These are phyloP conservation scores for Turritopsis dohrnii DNA, from an alignment of 30 jellyfish, hydroid and myxozoan species.

Conservation along the genomic window DNA sequence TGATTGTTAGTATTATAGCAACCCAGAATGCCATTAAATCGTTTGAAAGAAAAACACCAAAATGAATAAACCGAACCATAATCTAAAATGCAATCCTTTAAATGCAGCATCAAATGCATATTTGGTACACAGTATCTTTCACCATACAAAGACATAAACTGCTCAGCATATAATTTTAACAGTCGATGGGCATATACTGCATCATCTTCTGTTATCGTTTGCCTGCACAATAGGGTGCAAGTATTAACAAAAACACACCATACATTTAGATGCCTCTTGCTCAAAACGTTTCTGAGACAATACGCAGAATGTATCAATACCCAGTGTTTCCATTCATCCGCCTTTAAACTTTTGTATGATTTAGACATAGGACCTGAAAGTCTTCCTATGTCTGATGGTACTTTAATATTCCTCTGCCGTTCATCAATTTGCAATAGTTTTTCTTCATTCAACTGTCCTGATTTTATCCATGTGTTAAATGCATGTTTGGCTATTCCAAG, in stretches of 20 bases:
- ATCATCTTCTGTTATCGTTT: background rate
- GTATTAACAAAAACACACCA: too few relatives aligned
- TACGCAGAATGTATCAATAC: background rate
- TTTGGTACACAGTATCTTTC: too few relatives aligned
- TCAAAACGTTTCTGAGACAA: too few relatives aligned
- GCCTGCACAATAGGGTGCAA: too few relatives aligned
- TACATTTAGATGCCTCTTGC: too few relatives aligned
- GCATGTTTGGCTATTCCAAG: too few relatives aligned
- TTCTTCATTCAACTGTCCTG: background rate
- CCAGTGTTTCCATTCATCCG: conserved; percentile 1
- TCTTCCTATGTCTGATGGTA: background rate
- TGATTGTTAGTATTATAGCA: too few relatives aligned
- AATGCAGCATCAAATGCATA: too few relatives aligned
- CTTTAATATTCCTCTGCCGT: background rate
- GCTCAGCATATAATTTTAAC: background rate
- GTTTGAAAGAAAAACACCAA: background rate
- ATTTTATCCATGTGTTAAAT: background rate
- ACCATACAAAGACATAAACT: background rate
- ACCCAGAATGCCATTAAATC: too few relatives aligned
- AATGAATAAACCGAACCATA: background rate
- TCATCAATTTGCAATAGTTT: background rate
- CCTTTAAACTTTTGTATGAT: background rate
- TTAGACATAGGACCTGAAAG: background rate
- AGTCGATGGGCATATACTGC: background rate
- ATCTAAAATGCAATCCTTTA: background rate